Base-by-base conservation (phyloP, 1,140 invertebrate genomes). In the Panulirus ornatus region DNA sequence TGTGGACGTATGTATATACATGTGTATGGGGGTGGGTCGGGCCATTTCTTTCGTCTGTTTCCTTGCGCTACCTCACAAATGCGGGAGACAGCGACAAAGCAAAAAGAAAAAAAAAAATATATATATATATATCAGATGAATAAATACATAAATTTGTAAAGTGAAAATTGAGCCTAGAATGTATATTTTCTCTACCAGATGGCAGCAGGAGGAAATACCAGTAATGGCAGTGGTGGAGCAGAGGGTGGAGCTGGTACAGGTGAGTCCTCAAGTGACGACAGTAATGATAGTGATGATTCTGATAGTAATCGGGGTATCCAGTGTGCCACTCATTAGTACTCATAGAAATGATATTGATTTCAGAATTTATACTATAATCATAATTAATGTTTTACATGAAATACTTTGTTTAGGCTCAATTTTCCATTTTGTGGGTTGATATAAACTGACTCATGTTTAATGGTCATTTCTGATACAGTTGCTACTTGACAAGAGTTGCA, bases 251-350 rank as follows among this genome's bases (percentile, higher is more conserved):
- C 58, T 22, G 81, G 81, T 38, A 84, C 81, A 9, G 81, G 81
- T 22, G 81, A 36, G 14, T 84, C 81, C 6, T 84, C 81, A 30
- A 84, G 81, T 84, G 81, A 84, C 22, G 81, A 84, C 34, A 70
- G 58, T 44, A 83, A 83, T 34, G 81, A 84, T 22, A 84, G 81
- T 70, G 81, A 84, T 0, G 81, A 84, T 40, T 84, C 81, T 84
- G 81, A 84, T 40, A 58, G 58, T 11, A 58, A 70, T 38, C 58
- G 81, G 22, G 81, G 81, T 70, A 40, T 84, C 27, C 81, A 84
- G 58, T 84, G 81, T 42, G 81, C 81, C 63, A 84, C 81, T 36
- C 81, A 84, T 38, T 84, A 84, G 38, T 63, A 66, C 58, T 30
- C 22, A 8, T 30, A 30, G 30, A 22, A 66, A 30, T 8, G 27